Evolutionary conservation across 2,888 invertebrate genomes (phyloP).

Genomic region (Nomada flava): DNA sequence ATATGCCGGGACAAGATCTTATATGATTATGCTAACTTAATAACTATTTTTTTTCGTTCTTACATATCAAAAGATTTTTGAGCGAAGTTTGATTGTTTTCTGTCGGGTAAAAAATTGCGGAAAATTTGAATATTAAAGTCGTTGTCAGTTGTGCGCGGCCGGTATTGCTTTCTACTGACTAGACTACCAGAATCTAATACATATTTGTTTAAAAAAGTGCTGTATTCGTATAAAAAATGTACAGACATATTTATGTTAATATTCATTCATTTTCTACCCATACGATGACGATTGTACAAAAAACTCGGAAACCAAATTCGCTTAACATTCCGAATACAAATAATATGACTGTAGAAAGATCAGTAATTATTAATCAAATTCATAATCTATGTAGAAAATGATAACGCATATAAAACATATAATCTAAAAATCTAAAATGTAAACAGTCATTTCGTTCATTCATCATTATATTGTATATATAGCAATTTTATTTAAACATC

Average conservation of each 20-base stretch:
- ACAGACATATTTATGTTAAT: slow-evolving; percentile 56
- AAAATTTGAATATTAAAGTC: slow-evolving; percentile 75
- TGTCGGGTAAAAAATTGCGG: slow-evolving; percentile 76
- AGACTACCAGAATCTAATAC: slow-evolving; percentile 68
- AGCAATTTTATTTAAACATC: slow-evolving; percentile 63
- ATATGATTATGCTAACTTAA: slow-evolving; percentile 75
- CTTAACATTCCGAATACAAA: slow-evolving; percentile 40
- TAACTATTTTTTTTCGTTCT: slow-evolving; percentile 67
- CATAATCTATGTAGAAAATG: slow-evolving; percentile 29
- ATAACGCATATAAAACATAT: slow-evolving; percentile 50
- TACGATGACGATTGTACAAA: slow-evolving; percentile 42
- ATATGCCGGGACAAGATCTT: slow-evolving; percentile 53
- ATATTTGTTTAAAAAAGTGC: slow-evolving; percentile 68
- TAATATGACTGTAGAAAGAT: slow-evolving; percentile 40
- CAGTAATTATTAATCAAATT: slow-evolving; percentile 17
- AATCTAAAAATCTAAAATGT: slow-evolving; percentile 47
- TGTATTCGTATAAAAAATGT: slow-evolving; percentile 72
- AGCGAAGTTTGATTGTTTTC: slow-evolving; percentile 81
- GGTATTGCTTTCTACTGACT: slow-evolving; percentile 77
- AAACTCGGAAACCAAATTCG: slow-evolving; percentile 35
- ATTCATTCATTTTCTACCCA: slow-evolving; percentile 35
- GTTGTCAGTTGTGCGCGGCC: slow-evolving; percentile 81
- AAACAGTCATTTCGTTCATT: slow-evolving; percentile 39
- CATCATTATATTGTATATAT: slow-evolving; percentile 32
- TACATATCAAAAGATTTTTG: slow-evolving; percentile 77